Evolutionary conservation across 2,797 vertebrate genomes (phyloP), one percentile per base, ranked within the genome.

Genomic region (Poeciliopsis presidionis): DNA sequence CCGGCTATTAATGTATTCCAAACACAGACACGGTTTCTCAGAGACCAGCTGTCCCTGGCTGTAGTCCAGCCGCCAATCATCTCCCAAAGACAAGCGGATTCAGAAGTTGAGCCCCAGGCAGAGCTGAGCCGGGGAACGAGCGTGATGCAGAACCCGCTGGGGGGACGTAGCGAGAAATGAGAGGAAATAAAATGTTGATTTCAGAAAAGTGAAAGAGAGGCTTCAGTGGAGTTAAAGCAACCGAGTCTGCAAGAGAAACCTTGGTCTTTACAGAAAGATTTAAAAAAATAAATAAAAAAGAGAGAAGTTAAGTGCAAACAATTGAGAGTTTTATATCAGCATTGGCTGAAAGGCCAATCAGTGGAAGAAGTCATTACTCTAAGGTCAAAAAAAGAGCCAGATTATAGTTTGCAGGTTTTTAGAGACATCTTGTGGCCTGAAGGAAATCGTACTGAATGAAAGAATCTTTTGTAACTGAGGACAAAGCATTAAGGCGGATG

Each of bases 41-140:
- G 80, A 87, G 81, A 85, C 84, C 89, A 86, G 86, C 81, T 91
- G 89, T 93, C 91, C 83, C 89, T 84, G 82, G 86, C 81, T 84
- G 82, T 81, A 82, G 57, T 87, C 86, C 82, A 83, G 72, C 83
- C 78, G 89, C 90, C 92, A 93, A 89, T 94, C 92, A 91, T 86
- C 71, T 73, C 2, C n/a, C 76, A 76, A 83, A 82, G 80, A 90
- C 84, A 89, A 84, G 82, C 81, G 81, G 78, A 88, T 90, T 91
- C 85, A 80, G 87, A 80, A 90, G 83, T 84, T 87, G 88, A 88
- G 89, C 87, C 90, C 73, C 85, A 91, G 89, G 91, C 91, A 71
- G 81, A 87, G 89, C 86, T 89, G 89, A 92, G 86, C 81, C 81
- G 86, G 74, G 90, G 87, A 90, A 85, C 90, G 88, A 90, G 91